These are phyloP conservation scores for Dendrolimus pini DNA, from an alignment of 2,888 invertebrate genomes.

Conservation along the genomic window DNA sequence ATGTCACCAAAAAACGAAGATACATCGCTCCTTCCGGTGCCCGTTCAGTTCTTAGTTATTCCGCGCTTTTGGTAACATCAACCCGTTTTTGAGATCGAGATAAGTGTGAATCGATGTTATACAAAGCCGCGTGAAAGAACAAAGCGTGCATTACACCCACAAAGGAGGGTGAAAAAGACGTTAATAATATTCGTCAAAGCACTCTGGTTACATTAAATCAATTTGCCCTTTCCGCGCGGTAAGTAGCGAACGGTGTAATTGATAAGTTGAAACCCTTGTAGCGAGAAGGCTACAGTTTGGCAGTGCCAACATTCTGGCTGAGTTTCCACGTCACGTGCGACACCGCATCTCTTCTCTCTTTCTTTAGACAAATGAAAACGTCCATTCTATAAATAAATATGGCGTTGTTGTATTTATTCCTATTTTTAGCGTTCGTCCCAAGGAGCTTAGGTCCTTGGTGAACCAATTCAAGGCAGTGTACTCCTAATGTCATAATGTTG, in stretches of 20 bases:
- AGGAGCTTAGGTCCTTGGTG: too few relatives aligned
- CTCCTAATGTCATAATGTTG: too few relatives aligned
- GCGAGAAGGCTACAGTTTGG: slow-evolving; percentile 66
- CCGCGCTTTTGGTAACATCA: too few relatives aligned
- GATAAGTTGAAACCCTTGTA: slow-evolving; percentile 78
- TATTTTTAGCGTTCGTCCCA: too few relatives aligned
- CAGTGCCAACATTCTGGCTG: slow-evolving; percentile 42
- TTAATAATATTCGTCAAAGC: slow-evolving; percentile 78
- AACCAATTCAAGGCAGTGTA: too few relatives aligned
- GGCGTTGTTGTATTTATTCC: background rate
- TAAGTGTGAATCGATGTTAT: slow-evolving; percentile 72
- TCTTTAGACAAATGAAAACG: slow-evolving; percentile 30
- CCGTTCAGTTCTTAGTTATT: too few relatives aligned
- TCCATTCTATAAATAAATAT: slow-evolving; percentile 6
- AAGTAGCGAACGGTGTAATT: slow-evolving; percentile 77
- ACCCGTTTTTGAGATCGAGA: slow-evolving; percentile 21
- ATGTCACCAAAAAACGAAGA: too few relatives aligned
- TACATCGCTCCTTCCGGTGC: too few relatives aligned
- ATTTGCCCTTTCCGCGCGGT: slow-evolving; percentile 76
- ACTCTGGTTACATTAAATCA: slow-evolving; percentile 77
- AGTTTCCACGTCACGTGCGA: slow-evolving; percentile 37
- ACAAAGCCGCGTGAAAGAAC: slow-evolving; percentile 67
- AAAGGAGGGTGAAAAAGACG: slow-evolving; percentile 73
- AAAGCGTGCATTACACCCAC: slow-evolving; percentile 64
- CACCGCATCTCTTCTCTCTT: slow-evolving; percentile 27